These are phyloP conservation scores for Dasysyrphus albostriatus DNA, from an alignment of 2,888 invertebrate species.

Conservation along the genomic window DNA sequence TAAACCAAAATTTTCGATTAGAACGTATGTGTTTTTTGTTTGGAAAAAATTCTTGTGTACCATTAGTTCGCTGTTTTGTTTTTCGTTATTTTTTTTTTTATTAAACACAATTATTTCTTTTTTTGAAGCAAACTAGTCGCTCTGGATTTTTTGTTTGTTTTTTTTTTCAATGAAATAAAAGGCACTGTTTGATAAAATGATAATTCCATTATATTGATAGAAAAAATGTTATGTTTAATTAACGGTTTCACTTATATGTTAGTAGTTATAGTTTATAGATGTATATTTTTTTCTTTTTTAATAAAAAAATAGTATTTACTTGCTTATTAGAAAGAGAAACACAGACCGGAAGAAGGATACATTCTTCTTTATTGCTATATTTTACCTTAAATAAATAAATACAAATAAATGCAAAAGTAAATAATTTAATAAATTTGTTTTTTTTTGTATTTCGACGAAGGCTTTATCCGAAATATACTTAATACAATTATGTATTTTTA, in stretches of 20 bases:
- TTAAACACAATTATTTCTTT: not conserved
- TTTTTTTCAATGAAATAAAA: constrained; percentile 3
- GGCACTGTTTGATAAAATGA: constrained; percentile 49
- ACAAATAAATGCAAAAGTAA: constrained; percentile 51
- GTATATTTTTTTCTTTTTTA: constrained; percentile 50
- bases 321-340: constrained; percentile 43
- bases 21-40: not conserved
- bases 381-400: constrained; percentile 60
- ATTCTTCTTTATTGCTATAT: constrained; percentile 57
- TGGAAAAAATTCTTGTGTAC: not conserved
- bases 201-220: constrained; percentile 70
- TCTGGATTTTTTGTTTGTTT: not conserved
- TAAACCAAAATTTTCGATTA: constrained; percentile 26
- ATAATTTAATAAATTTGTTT: constrained; percentile 15
- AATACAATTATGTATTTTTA: no score
- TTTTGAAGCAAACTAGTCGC: constrained; percentile 19
- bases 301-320: constrained; percentile 57
- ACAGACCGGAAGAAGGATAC: constrained; percentile 45
- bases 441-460: not conserved
- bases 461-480: no score
- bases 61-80: not conserved
- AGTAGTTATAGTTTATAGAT: constrained; percentile 54
- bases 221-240: constrained; percentile 39
- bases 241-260: constrained; percentile 41
- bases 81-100: constrained; percentile 29